These are phyloP conservation scores for Elegia similella DNA, from an alignment of 2,888 invertebrate genomes.

Conservation along the genomic window DNA sequence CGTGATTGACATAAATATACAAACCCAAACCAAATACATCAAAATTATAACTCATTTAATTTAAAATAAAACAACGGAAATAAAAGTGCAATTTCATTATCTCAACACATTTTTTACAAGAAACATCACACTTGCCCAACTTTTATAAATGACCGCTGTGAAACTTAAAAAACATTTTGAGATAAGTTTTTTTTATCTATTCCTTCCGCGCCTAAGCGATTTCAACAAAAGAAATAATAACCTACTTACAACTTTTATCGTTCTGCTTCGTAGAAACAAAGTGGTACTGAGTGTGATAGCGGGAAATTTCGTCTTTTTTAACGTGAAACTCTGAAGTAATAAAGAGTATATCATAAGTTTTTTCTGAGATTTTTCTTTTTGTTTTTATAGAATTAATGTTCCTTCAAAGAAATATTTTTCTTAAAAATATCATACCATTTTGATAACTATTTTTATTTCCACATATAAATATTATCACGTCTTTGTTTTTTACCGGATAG, in stretches of 20 bases:
- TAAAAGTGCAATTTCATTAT: not conserved
- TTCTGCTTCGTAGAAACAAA: not conserved
- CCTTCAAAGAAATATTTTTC: no score
- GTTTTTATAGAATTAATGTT: no score
- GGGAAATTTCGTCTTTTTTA: not conserved
- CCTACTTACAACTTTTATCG: constrained; percentile 8
- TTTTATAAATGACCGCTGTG: not conserved
- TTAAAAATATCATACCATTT: no score
- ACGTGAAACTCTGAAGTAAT: not conserved
- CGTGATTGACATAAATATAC: no score
- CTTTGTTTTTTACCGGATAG: no score
- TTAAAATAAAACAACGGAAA: not conserved
- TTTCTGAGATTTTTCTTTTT: not conserved
- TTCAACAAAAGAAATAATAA: constrained; percentile 11
- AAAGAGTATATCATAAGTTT: not conserved
- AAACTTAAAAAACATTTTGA: not conserved
- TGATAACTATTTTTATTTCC: no score
- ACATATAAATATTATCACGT: no score
- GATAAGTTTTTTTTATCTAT: constrained; percentile 14
- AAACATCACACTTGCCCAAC: not conserved
- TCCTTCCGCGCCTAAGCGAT: constrained; percentile 5
- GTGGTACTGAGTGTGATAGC: not conserved
- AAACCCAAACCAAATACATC: no score
- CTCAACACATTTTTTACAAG: not conserved
- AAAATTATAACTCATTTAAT: no score